These are phyloP conservation scores for Gonatopus flavifemur DNA, from an alignment of 1,140 invertebrate species.

Conservation along the genomic window DNA sequence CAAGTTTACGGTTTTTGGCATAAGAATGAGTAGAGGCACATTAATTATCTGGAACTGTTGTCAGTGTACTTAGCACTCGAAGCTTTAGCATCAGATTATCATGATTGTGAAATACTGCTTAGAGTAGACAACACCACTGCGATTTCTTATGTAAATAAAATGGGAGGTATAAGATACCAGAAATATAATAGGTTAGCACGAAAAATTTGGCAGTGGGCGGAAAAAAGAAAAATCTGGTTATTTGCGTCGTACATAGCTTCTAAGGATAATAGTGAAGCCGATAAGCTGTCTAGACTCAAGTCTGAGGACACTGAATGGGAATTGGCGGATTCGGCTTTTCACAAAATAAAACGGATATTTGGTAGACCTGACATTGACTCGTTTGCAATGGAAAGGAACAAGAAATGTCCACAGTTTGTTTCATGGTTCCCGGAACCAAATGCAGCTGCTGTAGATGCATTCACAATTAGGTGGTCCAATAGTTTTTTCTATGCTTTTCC, in stretches of 20 bases:
- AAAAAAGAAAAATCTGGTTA: slow-evolving; percentile 6
- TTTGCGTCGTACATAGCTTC: slow-evolving; percentile 9
- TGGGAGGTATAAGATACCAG: slow-evolving; percentile 1
- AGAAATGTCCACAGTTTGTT: slow-evolving; percentile 11
- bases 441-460: slow-evolving; percentile 7
- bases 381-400: slow-evolving; percentile 6
- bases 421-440: slow-evolving; percentile 15
- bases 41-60: slow-evolving; percentile 16
- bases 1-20: not conserved
- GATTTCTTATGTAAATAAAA: slow-evolving; percentile 14
- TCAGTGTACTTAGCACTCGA: slow-evolving; percentile 8
- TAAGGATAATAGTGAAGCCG: slow-evolving; percentile 4
- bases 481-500: slow-evolving; percentile 30
- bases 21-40: not conserved
- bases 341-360: not conserved
- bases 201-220: slow-evolving; percentile 14
- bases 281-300: slow-evolving; percentile 5
- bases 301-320: slow-evolving; percentile 11
- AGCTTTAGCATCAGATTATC: not conserved
- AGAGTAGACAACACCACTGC: slow-evolving; percentile 18
- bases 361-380: slow-evolving; percentile 14
- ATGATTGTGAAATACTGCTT: slow-evolving; percentile 30
- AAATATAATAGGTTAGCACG: slow-evolving; percentile 2
- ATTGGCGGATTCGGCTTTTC: slow-evolving; percentile 1
- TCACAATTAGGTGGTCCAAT: slow-evolving; percentile 7